These are phyloP conservation scores for Lampris incognitus DNA, from an alignment of 2,113 vertebrate genomes.

Conservation along the genomic window DNA sequence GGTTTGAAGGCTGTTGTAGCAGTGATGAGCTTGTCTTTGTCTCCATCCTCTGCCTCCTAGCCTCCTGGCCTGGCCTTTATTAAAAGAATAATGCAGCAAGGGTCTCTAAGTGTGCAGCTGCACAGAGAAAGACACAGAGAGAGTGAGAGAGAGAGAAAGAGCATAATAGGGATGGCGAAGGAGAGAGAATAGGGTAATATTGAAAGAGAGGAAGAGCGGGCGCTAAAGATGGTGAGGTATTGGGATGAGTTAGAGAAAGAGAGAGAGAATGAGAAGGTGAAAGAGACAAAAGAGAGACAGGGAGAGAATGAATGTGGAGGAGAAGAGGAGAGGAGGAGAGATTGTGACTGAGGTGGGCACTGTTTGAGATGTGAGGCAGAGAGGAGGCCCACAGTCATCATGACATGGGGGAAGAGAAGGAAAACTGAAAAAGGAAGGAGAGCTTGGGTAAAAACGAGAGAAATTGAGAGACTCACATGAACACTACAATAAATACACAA, in stretches of 20 bases:
- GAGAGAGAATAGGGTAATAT: conserved; percentile 7
- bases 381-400: background rate
- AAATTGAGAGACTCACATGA: conserved; percentile 4
- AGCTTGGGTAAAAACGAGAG: background rate
- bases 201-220: background rate
- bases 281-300: conserved; percentile 1
- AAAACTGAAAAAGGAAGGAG: conserved; percentile 12
- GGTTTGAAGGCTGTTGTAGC: conserved; percentile 80
- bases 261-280: conserved; percentile 1
- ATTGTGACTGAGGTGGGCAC: conserved; percentile 1
- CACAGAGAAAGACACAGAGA: conserved; percentile 70
- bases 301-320: conserved; percentile 13
- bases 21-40: conserved; percentile 75
- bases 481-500: conserved; percentile 2
- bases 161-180: conserved; percentile 10
- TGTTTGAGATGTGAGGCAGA: conserved; percentile 33
- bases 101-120: conserved; percentile 83
- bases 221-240: background rate
- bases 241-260: background rate
- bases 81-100: conserved; percentile 79
- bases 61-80: conserved; percentile 78
- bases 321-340: conserved; percentile 10
- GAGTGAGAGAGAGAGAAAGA: conserved; percentile 25
- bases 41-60: conserved; percentile 75
- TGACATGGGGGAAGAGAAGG: background rate